A percentile compares a stretch with the other conserved stretches of the same genome.
Evolutionary conservation across 2,113 vertebrate species (phyloP).

Genomic region (Rallus limicola): DNA sequence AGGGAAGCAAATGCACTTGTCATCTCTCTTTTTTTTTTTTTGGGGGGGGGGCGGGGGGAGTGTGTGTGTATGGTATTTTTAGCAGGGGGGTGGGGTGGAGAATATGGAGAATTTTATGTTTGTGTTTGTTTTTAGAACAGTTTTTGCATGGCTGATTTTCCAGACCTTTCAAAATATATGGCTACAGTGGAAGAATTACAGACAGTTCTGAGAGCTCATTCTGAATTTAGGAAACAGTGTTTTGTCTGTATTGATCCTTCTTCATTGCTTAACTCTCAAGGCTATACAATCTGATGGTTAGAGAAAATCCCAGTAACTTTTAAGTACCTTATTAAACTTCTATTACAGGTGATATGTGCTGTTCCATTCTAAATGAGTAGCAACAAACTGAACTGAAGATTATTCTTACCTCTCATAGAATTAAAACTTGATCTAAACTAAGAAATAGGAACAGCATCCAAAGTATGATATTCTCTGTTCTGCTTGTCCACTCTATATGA

Average conservation of each 20-base stretch:
- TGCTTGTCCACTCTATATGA: not conserved
- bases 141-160: not conserved
- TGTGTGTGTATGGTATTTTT: not conserved
- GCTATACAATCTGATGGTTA: not conserved
- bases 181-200: not conserved
- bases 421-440: not conserved
- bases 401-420: not conserved
- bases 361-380: not conserved
- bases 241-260: slow-evolving; percentile 3
- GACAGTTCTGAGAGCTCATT: not conserved
- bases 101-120: not conserved
- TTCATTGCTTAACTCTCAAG: slow-evolving; percentile 36
- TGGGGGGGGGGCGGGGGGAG: too few species aligned
- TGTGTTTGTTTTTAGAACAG: not conserved
- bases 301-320: not conserved
- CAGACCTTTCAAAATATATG: not conserved
- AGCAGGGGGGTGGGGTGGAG: too few species aligned
- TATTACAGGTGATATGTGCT: not conserved
- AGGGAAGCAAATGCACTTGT: not conserved
- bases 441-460: not conserved
- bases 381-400: not conserved
- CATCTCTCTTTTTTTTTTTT: not conserved
- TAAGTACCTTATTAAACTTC: slow-evolving; percentile 13
- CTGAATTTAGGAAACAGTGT: not conserved
- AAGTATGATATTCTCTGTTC: not conserved